Base-by-base conservation (phyloP, 2,888 invertebrate species). In the Apamea monoglypha region DNA sequence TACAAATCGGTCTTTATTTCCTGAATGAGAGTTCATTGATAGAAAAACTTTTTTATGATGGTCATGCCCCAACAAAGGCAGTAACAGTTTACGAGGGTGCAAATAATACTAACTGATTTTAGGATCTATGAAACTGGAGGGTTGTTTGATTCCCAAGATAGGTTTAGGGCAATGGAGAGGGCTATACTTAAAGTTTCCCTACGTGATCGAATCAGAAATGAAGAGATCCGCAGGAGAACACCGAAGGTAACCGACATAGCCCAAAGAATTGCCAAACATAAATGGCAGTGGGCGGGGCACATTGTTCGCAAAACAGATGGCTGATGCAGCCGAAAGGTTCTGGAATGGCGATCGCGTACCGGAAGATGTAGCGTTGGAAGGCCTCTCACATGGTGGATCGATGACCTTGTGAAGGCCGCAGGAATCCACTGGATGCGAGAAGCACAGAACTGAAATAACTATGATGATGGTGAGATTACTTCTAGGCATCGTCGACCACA, bases 11-110 rank as follows among this genome's bases (percentile, higher is more conserved):
- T 73, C 40, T 76, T 85, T 87, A 85, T 85, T 71, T 74, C 76
- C 73, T 70, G 59, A 75, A 64, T 75, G 56, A 40, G 53, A 68
- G 78, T 76, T 69, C 79, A 75, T 73, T 87, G 88, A 87, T 87
- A 86, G 87, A 86, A 87, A 87, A 88, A 87, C 76, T 87, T 87
- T 88, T 82, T 86, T 87, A 83, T 78, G 66, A 81, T 70, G 69
- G 83, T 88, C 81, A 78, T 72, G 21, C 72, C 53, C 59, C 81
- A 84, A 86, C 82, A 74, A 80, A 76, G 66, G 53, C 7, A 16
- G 25, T 71, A 75, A 44, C 36, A 50, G 53, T 87, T 85, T 87
- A 87, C 70, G 85, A 70, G 69, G 80, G 68, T 64, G 44, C 5
- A 50, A 67, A 73, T 74, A 78, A 68, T 61, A 63, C 47, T 56